phyloP scores from a whole-genome alignment of 2,113 vertebrate species.

The Aptenodytes patagonicus region DNA sequence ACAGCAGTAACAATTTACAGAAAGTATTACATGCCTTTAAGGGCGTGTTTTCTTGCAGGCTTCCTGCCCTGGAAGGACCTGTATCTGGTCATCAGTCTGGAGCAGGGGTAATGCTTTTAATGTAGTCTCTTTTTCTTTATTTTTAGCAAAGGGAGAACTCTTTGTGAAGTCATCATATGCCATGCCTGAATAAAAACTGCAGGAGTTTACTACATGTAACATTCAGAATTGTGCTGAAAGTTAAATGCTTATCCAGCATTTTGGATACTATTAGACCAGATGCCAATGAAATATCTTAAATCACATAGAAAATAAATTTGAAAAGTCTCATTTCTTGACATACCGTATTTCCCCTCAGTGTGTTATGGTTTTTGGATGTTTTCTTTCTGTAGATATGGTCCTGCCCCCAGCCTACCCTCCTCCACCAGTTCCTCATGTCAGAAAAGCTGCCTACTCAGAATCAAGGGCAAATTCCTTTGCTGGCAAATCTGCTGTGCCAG shows the following conservation, averaged over 20 bases:
- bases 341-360: background rate
- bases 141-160: background rate
- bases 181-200: background rate
- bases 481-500: slow-evolving; percentile 38
- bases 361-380: background rate
- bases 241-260: background rate
- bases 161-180: background rate
- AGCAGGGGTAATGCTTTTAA: background rate
- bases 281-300: background rate
- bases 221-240: background rate
- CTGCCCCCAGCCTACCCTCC: slow-evolving; percentile 89
- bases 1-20: background rate
- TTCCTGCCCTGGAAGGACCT: background rate
- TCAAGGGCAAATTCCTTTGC: slow-evolving; percentile 54
- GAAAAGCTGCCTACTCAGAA: slow-evolving; percentile 38
- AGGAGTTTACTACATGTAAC: background rate
- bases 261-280: background rate
- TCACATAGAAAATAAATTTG: background rate
- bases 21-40: background rate
- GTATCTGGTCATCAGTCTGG: background rate
- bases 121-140: background rate
- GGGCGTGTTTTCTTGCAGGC: background rate
- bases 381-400: slow-evolving; percentile 56
- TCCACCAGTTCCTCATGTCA: slow-evolving; percentile 80
- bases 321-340: background rate